Conservation (phyloP, 2,888 invertebrate genomes). For the Dynastes grantii region DNA sequence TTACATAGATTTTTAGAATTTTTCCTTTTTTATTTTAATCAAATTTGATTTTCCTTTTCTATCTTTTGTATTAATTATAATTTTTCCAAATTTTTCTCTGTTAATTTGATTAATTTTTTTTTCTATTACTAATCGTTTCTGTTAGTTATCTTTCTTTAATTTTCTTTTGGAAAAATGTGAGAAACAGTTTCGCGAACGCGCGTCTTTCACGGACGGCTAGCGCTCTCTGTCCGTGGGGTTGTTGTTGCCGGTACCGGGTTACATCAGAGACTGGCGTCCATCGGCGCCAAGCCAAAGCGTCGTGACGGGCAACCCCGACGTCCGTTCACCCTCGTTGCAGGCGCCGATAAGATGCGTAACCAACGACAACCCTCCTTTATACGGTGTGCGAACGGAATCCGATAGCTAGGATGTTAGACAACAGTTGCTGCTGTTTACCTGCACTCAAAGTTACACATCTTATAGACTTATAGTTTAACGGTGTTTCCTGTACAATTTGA, state of each 20-base stretch:
- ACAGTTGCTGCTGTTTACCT: neutral
- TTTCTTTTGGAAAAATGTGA: neutral
- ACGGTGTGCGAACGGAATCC: neutral
- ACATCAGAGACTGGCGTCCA: conserved; percentile 55
- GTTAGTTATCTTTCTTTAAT: neutral
- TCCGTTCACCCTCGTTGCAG: conserved; percentile 64
- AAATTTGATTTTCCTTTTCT: too few species aligned
- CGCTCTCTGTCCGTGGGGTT: conserved; percentile 45
- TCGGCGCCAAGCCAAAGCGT: conserved; percentile 55
- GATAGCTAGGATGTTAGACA: neutral
- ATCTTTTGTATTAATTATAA: too few species aligned
- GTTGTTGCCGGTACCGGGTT: conserved; percentile 60
- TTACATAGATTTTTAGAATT: neutral
- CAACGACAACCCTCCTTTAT: conserved; percentile 23
- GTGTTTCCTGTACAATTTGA: too few species aligned
- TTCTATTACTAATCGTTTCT: too few species aligned
- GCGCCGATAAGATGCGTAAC: conserved; percentile 63
- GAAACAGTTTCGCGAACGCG: conserved; percentile 53
- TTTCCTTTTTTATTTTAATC: too few species aligned
- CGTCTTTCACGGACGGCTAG: conserved; percentile 10
- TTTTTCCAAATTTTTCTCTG: too few species aligned
- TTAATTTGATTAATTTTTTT: too few species aligned
- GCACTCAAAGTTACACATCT: neutral
- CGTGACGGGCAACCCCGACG: conserved; percentile 59
- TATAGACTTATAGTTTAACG: too few species aligned